phyloP scores from a whole-genome alignment of 1,140 invertebrate genomes.

The Achatina immaculata region DNA sequence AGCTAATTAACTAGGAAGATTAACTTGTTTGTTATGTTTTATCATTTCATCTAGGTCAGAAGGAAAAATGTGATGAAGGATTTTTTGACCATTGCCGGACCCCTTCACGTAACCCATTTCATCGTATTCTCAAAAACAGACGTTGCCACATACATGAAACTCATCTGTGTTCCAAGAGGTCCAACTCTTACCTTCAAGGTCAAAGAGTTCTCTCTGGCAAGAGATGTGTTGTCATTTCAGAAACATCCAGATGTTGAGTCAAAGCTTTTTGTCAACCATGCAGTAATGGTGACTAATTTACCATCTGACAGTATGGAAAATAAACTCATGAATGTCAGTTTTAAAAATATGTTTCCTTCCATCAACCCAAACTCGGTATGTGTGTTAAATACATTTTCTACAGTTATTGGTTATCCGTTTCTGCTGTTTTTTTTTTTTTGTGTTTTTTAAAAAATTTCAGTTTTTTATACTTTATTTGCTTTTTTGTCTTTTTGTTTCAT shows the following conservation, averaged over 20 bases:
- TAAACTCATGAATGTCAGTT: conserved; percentile 93
- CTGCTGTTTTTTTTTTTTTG: no score
- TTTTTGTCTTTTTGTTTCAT: neutral
- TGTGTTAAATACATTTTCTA: neutral
- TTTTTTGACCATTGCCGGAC: conserved; percentile 88
- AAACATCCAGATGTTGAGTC: conserved; percentile 80
- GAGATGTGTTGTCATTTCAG: conserved; percentile 87
- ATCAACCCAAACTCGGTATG: conserved; percentile 89
- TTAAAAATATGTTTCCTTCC: conserved; percentile 98
- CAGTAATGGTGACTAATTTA: conserved; percentile 93
- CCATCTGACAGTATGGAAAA: conserved; percentile 84
- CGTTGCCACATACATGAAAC: conserved; percentile 84
- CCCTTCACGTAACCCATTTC: conserved; percentile 91
- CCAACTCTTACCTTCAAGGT: conserved; percentile 86
- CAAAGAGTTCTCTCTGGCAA: conserved; percentile 83
- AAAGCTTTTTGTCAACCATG: conserved; percentile 86
- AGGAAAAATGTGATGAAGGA: conserved; percentile 93
- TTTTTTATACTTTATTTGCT: neutral
- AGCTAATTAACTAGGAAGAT: neutral
- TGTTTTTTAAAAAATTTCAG: neutral
- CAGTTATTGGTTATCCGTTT: neutral
- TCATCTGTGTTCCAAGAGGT: conserved; percentile 82
- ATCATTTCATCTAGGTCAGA: conserved; percentile 78
- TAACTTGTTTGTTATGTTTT: no score
- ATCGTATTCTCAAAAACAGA: conserved; percentile 88